Percentiles rank a stretch among this genome's conserved stretches.
These are phyloP conservation scores for Ctenicera cuprea DNA, from an alignment of 2,888 invertebrate species.

Conservation along the genomic window DNA sequence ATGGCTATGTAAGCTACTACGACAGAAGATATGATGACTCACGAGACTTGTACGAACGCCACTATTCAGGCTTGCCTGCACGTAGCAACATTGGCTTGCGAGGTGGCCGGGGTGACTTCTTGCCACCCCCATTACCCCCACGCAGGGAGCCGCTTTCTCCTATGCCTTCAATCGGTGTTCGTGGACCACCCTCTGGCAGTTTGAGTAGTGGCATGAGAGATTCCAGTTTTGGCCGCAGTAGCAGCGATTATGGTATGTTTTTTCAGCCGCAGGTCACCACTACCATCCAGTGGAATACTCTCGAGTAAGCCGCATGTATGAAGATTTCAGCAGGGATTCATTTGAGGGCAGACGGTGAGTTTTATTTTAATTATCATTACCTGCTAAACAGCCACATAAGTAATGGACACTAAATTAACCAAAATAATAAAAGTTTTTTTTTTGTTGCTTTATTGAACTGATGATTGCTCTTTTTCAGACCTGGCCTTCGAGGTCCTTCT, in stretches of 20 bases:
- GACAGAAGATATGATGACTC: conserved; percentile 88
- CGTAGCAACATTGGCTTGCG: conserved; percentile 70
- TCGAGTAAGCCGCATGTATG: conserved; percentile 81
- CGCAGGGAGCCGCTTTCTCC: conserved; percentile 87
- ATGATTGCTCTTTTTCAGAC: conserved; percentile 72
- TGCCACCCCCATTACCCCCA: conserved; percentile 82
- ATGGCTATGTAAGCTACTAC: conserved; percentile 87
- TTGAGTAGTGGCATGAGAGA: conserved; percentile 80
- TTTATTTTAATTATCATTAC: conserved; percentile 45
- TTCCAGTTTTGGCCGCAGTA: conserved; percentile 76
- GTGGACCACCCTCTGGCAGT: conserved; percentile 78
- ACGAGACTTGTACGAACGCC: conserved; percentile 87
- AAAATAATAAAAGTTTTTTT: too few species aligned
- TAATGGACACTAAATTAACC: too few species aligned
- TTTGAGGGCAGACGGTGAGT: conserved; percentile 89
- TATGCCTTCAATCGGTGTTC: conserved; percentile 76
- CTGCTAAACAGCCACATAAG: too few species aligned
- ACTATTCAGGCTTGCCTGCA: conserved; percentile 79
- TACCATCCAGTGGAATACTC: conserved; percentile 70
- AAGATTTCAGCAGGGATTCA: conserved; percentile 91
- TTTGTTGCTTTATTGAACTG: neutral
- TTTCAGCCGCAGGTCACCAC: conserved; percentile 88
- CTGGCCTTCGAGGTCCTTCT: conserved; percentile 87
- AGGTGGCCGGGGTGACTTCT: conserved; percentile 79
- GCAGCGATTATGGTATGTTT: conserved; percentile 85